These are phyloP conservation scores for Brassicogethes aeneus DNA, from an alignment of 2,888 invertebrate genomes.

Conservation along the genomic window DNA sequence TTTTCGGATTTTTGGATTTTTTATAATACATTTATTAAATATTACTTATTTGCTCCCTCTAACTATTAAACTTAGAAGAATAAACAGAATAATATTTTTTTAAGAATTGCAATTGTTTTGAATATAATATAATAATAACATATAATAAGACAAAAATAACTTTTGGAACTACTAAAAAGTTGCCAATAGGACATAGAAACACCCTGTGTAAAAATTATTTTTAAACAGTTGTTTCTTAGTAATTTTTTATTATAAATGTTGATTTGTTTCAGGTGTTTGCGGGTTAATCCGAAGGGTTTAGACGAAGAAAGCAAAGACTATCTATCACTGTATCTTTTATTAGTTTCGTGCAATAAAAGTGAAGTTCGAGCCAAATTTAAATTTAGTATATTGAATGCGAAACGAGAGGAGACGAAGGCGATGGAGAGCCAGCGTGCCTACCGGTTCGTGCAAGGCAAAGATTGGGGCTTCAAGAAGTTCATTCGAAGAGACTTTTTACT, in stretches of 20 bases:
- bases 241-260: neutral
- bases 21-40: no score
- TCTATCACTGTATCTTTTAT: constrained; percentile 93
- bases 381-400: constrained; percentile 99
- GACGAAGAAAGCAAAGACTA: constrained; percentile 99
- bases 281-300: constrained; percentile 98
- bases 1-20: no score
- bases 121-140: no score
- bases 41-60: no score
- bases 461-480: constrained; percentile 99
- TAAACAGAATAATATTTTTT: no score
- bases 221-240: neutral
- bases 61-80: no score
- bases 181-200: no score
- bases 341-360: constrained; percentile 99
- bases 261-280: constrained; percentile 69
- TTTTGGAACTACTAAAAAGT: no score
- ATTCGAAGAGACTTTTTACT: constrained; percentile 96
- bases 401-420: constrained; percentile 99
- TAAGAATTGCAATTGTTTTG: no score
- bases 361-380: constrained; percentile 99
- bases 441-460: constrained; percentile 99
- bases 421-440: constrained; percentile 97
- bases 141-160: no score
- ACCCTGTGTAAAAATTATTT: no score